Percentiles rank a stretch among this genome's conserved stretches.
These are phyloP conservation scores for Naso thynnoides DNA, from an alignment of 2,797 vertebrate genomes.

Conservation along the genomic window DNA sequence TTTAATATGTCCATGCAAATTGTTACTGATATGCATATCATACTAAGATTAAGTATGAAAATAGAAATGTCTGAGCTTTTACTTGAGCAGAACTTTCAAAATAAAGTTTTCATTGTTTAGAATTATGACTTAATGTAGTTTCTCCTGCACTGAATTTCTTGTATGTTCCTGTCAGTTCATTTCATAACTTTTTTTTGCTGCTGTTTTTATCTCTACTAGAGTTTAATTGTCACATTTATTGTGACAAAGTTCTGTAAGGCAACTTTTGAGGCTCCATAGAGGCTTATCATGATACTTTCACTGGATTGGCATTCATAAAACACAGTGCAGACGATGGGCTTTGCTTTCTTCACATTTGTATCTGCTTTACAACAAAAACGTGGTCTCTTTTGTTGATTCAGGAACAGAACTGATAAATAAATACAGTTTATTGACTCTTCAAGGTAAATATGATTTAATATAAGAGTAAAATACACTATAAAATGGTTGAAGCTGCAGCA, in stretches of 20 bases:
- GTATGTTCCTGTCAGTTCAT: not conserved
- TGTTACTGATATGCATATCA: not conserved
- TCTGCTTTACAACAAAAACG: not conserved
- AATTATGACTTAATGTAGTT: not conserved
- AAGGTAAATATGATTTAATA: not conserved
- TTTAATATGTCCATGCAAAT: not conserved
- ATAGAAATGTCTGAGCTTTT: not conserved
- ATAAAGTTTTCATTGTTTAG: not conserved
- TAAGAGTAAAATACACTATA: not conserved
- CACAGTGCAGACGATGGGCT: not conserved
- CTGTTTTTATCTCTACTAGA: not conserved
- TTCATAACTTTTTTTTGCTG: not conserved
- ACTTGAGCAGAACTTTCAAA: not conserved
- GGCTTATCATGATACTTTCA: not conserved
- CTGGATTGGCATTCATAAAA: slow-evolving; percentile 17
- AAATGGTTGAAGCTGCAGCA: not conserved
- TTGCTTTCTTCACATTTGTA: slow-evolving; percentile 11
- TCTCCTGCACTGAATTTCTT: not conserved
- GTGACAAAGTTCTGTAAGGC: slow-evolving; percentile 7
- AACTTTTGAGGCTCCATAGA: slow-evolving; percentile 25
- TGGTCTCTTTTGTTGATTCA: slow-evolving; percentile 7
- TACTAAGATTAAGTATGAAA: not conserved
- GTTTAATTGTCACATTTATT: slow-evolving; percentile 14
- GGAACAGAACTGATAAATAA: not conserved
- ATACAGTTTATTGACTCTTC: not conserved